Evolutionary conservation across 35 echinoderm and acorn worm genomes (phyloP).

Genomic region (Hemicentrotus pulcherrimus): DNA sequence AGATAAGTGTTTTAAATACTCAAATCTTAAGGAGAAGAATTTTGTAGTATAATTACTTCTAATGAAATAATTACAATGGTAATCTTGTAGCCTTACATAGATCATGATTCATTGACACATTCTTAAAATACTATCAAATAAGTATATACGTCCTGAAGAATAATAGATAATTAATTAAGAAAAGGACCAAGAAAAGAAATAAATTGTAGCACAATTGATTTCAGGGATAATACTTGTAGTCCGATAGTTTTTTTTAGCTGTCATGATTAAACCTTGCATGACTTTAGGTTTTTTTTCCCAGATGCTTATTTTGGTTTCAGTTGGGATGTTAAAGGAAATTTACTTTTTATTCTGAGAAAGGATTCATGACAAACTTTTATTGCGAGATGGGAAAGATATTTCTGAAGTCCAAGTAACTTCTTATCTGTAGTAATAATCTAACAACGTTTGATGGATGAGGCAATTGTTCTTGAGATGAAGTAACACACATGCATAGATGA

Average conservation of each 20-base stretch:
- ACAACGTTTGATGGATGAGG: background rate
- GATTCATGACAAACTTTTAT: background rate
- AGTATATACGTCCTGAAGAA: background rate
- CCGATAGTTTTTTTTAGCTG: too few relatives aligned
- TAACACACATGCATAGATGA: background rate
- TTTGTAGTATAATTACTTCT: background rate
- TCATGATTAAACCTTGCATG: too few relatives aligned
- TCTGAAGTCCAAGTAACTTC: background rate
- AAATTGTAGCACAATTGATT: background rate
- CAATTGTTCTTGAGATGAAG: background rate
- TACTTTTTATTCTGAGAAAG: too few relatives aligned
- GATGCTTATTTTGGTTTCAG: too few relatives aligned
- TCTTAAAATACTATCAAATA: background rate
- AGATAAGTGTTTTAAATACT: background rate
- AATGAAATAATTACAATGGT: background rate
- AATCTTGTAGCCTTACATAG: background rate
- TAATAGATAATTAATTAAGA: background rate
- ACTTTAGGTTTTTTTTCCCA: background rate
- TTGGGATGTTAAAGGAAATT: too few relatives aligned
- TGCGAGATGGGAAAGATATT: background rate
- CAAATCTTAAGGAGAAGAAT: background rate
- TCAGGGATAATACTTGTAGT: background rate
- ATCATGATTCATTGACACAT: background rate
- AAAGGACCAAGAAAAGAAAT: background rate
- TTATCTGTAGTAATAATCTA: background rate